Base-by-base conservation (phyloP, 2,888 invertebrate genomes). In the Nebria salina region DNA sequence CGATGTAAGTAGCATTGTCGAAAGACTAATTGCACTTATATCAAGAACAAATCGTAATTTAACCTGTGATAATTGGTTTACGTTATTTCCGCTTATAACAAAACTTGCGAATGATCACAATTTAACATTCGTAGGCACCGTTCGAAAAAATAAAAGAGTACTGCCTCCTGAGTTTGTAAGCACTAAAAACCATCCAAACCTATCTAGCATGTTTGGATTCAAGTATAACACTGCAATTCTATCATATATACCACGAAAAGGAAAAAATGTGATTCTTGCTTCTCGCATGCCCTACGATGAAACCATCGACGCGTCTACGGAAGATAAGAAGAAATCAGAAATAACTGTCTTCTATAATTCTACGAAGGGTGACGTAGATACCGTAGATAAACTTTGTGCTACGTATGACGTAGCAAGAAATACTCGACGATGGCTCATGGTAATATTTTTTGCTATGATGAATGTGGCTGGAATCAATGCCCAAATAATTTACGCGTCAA, bases 231-330 rank as follows among this genome's bases (percentile, higher is more conserved):
- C 20, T 20, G 20, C 77, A 72, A 13, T 82, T 72, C 68, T 82
- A 43, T 83, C 83, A 42, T 82, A 83, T 75, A 25, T 83, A 42
- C 83, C 83, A 66, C 78, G 82, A 82, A 83, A 83, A 75, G 73
- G 72, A 73, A 82, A 82, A 77, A 77, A 66, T 72, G 83, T 83
- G 34, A 42, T 82, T 65, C 72, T 83, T 41, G 65, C 77, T 54
- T 83, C 78, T 15, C 83, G 43, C 20, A 80, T 83, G 80, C 82
- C 76, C 74, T 20, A 77, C 65, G 74, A 77, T 77, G 81, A 82
- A 72, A 66, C 78, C 26, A 83, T 83, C 73, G 81, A 83, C 70
- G 68, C 79, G 25, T 66, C 74, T 72, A 74, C 83, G 42, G 82
- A 82, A 15, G 81, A 83, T 25, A 66, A 42, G n/a, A 66, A 42